Evolutionary conservation across 2,113 vertebrate genomes (phyloP).

Genomic region (Edolisoma coerulescens): DNA sequence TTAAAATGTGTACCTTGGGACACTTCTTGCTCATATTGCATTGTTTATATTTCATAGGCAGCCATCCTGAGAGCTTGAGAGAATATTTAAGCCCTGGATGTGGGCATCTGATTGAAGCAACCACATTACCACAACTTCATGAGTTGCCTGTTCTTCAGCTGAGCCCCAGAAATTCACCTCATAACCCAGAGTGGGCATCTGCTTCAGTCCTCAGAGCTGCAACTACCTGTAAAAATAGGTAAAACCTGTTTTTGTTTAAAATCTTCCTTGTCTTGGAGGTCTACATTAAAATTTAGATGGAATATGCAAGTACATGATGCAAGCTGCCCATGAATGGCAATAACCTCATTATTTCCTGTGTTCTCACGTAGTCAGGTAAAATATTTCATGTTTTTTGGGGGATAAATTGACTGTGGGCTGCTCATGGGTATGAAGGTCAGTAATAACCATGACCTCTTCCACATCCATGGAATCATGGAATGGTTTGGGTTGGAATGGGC

Average conservation of each 20-base stretch:
- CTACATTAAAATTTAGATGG: fast-evolving
- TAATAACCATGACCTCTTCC: background rate
- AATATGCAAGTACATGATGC: background rate
- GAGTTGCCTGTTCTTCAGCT: background rate
- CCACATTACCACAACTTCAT: background rate
- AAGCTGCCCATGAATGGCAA: background rate
- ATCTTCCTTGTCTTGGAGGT: background rate
- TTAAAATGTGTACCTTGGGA: slow-evolving; percentile 66
- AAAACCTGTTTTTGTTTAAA: background rate
- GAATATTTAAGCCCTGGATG: slow-evolving; percentile 43
- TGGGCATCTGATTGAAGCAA: background rate
- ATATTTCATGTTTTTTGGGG: background rate
- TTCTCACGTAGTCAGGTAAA: fast-evolving
- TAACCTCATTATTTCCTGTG: background rate
- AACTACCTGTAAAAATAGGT: background rate
- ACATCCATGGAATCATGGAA: background rate
- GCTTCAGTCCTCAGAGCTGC: background rate
- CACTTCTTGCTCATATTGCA: slow-evolving; percentile 44
- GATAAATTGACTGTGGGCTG: background rate
- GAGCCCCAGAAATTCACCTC: background rate
- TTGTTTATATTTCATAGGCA: slow-evolving; percentile 45
- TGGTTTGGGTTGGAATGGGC: background rate
- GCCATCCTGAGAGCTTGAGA: slow-evolving; percentile 20
- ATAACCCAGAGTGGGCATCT: background rate
- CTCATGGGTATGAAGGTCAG: background rate